These are phyloP conservation scores for Paraescarpia echinospica DNA, from an alignment of 1,140 invertebrate genomes.

Conservation along the genomic window DNA sequence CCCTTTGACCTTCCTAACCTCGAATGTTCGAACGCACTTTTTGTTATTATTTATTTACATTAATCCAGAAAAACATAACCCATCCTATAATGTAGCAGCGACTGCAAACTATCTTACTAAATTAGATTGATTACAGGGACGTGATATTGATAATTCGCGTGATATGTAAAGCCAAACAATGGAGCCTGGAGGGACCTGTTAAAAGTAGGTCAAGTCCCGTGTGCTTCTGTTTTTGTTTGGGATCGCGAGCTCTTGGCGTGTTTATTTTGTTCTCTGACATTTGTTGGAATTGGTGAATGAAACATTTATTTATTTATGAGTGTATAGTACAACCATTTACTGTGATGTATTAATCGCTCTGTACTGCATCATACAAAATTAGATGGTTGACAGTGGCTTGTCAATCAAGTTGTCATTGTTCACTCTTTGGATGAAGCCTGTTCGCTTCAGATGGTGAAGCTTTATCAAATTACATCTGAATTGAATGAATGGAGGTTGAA, in stretches of 20 bases:
- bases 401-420: background rate
- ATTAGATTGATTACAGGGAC: background rate
- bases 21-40: constrained; percentile 4
- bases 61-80: background rate
- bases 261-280: background rate
- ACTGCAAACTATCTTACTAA: background rate
- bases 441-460: background rate
- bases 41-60: constrained; percentile 3
- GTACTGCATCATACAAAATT: background rate
- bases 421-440: background rate
- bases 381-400: background rate
- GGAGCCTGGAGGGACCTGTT: constrained; percentile 2
- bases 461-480: background rate
- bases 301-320: constrained; percentile 16
- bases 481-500: background rate
- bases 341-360: background rate
- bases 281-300: background rate
- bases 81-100: background rate
- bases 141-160: background rate
- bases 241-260: background rate
- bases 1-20: constrained; percentile 3
- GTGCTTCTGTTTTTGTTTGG: background rate
- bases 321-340: background rate
- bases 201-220: constrained; percentile 4
- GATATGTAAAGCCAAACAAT: background rate